Conservation (phyloP, 64 coral and sea anemone species). For the Montipora sp. region DNA sequence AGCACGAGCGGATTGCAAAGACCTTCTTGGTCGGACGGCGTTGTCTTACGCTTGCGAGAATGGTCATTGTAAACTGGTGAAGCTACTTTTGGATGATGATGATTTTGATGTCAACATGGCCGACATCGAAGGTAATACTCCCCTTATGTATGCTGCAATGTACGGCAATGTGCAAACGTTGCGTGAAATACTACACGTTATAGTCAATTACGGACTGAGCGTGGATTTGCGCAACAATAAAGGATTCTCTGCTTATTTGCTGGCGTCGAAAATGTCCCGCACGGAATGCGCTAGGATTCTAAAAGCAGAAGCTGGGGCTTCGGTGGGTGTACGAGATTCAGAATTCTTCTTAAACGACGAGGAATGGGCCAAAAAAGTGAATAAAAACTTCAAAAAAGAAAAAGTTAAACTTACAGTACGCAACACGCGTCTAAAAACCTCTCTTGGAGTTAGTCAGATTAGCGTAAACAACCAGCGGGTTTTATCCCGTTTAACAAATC, state of each 20-base stretch:
- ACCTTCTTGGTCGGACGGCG: slow-evolving; percentile 65
- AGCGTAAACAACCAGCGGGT: slow-evolving; percentile 6
- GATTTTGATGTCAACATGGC: slow-evolving; percentile 81
- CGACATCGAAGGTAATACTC: slow-evolving; percentile 85
- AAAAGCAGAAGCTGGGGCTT: slow-evolving; percentile 78
- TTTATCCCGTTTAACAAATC: slow-evolving; percentile 57
- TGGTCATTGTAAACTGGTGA: slow-evolving; percentile 72
- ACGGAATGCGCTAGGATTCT: slow-evolving; percentile 75
- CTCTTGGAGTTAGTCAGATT: slow-evolving; percentile 5
- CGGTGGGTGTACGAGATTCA: slow-evolving; percentile 75
- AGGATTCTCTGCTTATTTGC: slow-evolving; percentile 89
- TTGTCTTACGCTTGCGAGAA: slow-evolving; percentile 76
- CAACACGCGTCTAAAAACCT: slow-evolving; percentile 67
- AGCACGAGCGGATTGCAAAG: slow-evolving; percentile 27
- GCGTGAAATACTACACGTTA: slow-evolving; percentile 53
- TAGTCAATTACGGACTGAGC: slow-evolving; percentile 78
- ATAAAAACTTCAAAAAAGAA: slow-evolving; percentile 62
- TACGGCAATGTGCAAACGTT: slow-evolving; percentile 67
- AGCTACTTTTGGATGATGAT: slow-evolving; percentile 80
- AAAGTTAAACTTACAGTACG: background rate
- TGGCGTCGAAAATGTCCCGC: slow-evolving; percentile 82
- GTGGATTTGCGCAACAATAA: slow-evolving; percentile 94
- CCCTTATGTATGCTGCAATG: slow-evolving; percentile 88
- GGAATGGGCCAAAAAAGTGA: slow-evolving; percentile 83
- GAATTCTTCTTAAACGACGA: slow-evolving; percentile 89